A percentile compares a stretch with the other conserved stretches of the same genome.
Evolutionary conservation across 2,797 vertebrate species (phyloP).

Genomic region (Gymnothorax reevesii): DNA sequence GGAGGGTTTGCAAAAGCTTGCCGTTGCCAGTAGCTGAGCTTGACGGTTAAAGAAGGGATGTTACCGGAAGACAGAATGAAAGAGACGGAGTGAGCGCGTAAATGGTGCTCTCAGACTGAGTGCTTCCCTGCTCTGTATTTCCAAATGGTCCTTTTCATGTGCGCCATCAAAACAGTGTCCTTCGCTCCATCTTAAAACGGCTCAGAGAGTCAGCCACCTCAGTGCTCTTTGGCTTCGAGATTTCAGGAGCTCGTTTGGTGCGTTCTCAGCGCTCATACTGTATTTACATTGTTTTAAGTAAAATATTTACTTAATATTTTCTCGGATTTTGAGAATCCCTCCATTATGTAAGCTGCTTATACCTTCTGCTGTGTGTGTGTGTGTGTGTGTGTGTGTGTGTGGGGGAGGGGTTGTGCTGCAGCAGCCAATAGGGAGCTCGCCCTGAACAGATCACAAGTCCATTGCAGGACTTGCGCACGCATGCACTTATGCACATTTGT

Average conservation of each 20-base stretch:
- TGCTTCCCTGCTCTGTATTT: neutral
- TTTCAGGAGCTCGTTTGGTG: neutral
- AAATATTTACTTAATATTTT: too few species aligned
- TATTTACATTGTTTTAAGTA: neutral
- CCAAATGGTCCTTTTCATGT: constrained; percentile 8
- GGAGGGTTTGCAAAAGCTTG: neutral
- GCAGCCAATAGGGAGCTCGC: too few species aligned
- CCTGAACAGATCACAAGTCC: too few species aligned
- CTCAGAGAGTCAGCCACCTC: neutral
- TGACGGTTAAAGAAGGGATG: neutral
- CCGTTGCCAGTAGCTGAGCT: neutral
- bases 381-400: too few species aligned
- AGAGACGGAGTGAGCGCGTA: neutral
- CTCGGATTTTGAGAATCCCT: too few species aligned
- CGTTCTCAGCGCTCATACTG: neutral
- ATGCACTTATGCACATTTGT: too few species aligned
- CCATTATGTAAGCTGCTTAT: too few species aligned
- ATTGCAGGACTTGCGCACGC: too few species aligned
- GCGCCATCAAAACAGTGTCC: neutral
- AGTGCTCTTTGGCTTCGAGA: neutral
- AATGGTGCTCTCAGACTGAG: neutral
- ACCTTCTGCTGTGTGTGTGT: too few species aligned
- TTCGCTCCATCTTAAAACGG: neutral
- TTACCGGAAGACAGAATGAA: neutral
- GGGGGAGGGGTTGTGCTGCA: too few species aligned